Evolutionary conservation across 2,113 vertebrate species (phyloP), one percentile per base, ranked within the genome.

Genomic region (Ciconia stormi): DNA sequence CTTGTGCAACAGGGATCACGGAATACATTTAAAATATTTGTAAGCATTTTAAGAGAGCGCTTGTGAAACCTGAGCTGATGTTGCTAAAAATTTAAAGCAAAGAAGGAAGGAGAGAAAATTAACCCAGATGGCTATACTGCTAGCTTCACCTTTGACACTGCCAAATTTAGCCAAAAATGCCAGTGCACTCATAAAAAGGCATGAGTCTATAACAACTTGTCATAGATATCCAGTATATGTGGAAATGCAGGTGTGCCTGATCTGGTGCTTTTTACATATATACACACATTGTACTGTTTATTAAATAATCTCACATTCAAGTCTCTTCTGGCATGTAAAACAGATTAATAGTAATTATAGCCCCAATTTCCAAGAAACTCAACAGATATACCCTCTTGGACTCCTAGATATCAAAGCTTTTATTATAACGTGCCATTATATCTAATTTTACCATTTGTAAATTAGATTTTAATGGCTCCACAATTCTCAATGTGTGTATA

Each of bases 371-470:
- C 69, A 66, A 63, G 66, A 87, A 90, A 90, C 10, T 66, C 40
- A 89, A 84, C 38, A 80, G 55, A 89, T 78, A 80, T 4, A 74
- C 40, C 30, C 90, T 81, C 16, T 91, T 29, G 7, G 42, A 94
- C 46, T 73, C 85, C 38, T 42, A 91, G 63, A 70, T 79, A 96
- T 19, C 63, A 82, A 90, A 90, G 50, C 50, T 76, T 87, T 92
- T 97, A 94, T 97, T 92, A 82, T 56, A 82, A 86, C 55, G 77
- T 50, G 18, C 55, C 65, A 94, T 78, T 90, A 58, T 82, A 85
- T 69, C 47, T 94, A 70, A 93, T 97, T 95, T 96, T 97, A 90
- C 44, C 27, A 92, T 96, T 96, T 97, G 12, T 72, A 95, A 97
- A 95, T 96, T 97, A 92, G 71, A 94, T 94, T 93, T 97, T 95